Percentiles rank a stretch among this genome's conserved stretches.
Evolutionary conservation across 2,113 vertebrate genomes (phyloP).

Genomic region (Bujurquina vittata): DNA sequence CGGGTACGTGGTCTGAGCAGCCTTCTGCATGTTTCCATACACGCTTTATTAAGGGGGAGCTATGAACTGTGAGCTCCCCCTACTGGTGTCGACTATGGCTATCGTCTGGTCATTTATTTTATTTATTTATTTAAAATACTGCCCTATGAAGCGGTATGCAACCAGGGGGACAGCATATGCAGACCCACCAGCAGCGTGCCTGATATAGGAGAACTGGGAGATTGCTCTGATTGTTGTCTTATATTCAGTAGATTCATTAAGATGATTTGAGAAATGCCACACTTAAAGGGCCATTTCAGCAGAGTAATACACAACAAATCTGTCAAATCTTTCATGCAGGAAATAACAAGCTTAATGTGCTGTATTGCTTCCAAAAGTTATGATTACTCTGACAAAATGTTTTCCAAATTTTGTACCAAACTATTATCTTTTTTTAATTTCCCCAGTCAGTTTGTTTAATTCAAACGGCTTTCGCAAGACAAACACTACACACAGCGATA

Average conservation of each 20-base stretch:
- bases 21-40: conserved; percentile 5
- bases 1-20: conserved; percentile 38
- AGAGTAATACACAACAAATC: background rate
- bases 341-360: background rate
- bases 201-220: background rate
- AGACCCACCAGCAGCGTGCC: background rate
- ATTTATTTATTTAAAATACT: background rate
- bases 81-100: conserved; percentile 76
- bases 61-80: conserved; percentile 88
- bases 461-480: background rate
- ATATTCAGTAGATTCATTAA: background rate
- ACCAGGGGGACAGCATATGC: background rate
- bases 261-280: background rate
- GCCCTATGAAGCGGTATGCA: background rate
- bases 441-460: background rate
- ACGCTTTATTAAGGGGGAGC: conserved; percentile 11
- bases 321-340: background rate
- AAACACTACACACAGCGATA: background rate
- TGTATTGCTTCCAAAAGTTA: background rate
- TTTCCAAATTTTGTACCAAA: background rate
- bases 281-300: background rate
- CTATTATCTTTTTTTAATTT: background rate
- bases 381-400: background rate
- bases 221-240: background rate
- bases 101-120: background rate